Evolutionary conservation across 2,888 invertebrate genomes (phyloP).

Genomic region (Cyclophora punctaria): DNA sequence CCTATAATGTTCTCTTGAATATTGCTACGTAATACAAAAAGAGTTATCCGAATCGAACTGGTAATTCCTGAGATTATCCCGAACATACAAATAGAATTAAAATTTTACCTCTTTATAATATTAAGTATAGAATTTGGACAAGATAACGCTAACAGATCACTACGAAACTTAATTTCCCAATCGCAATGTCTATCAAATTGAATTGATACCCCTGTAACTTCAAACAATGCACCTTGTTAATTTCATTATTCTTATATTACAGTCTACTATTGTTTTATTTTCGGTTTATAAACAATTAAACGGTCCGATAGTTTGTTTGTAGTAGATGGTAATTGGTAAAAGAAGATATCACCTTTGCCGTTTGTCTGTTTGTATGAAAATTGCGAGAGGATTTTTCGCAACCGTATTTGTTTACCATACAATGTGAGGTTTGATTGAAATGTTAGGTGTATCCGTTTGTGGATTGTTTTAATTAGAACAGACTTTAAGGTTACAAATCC

Average conservation of each 20-base stretch:
- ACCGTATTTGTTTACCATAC: slow-evolving; percentile 51
- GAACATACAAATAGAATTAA: too few species aligned
- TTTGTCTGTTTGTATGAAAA: slow-evolving; percentile 9
- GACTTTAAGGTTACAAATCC: too few species aligned
- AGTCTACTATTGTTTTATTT: slow-evolving; percentile 6
- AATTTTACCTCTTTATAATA: too few species aligned
- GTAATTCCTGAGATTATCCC: too few species aligned
- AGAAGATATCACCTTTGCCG: slow-evolving; percentile 23
- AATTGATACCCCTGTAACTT: background rate
- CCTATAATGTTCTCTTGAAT: too few species aligned
- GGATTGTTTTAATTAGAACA: too few species aligned
- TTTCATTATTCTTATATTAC: background rate
- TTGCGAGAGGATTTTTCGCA: slow-evolving; percentile 26
- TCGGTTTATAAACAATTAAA: slow-evolving; percentile 9
- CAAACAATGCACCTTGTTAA: too few species aligned
- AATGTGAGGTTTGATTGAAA: slow-evolving; percentile 51
- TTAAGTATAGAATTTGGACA: too few species aligned
- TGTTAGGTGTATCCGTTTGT: slow-evolving; percentile 21
- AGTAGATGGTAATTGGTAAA: slow-evolving; percentile 29
- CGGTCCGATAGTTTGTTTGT: slow-evolving; percentile 5
- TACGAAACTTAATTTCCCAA: too few species aligned
- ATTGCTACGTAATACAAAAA: too few species aligned
- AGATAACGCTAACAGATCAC: too few species aligned
- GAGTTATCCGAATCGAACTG: too few species aligned
- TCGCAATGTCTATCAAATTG: background rate